Conservation (phyloP, 2,113 vertebrate species). For the Cottus gobio region DNA sequence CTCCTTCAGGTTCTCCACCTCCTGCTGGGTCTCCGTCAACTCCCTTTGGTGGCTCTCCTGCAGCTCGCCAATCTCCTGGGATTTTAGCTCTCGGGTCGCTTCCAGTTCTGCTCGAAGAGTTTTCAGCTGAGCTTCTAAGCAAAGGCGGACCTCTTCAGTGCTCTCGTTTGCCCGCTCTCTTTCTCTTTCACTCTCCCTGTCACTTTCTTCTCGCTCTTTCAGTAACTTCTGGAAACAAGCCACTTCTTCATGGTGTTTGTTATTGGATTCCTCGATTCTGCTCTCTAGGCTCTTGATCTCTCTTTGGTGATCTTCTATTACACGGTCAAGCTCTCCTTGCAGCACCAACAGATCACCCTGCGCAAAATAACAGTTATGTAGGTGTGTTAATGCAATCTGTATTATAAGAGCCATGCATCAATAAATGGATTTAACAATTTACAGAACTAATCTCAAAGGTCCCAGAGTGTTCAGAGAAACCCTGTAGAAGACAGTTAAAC, state of each 20-base stretch:
- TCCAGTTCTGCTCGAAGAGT: constrained; percentile 84
- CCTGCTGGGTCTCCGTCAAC: constrained; percentile 84
- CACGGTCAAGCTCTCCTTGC: constrained; percentile 82
- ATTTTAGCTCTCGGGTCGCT: constrained; percentile 73
- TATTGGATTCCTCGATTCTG: constrained; percentile 77
- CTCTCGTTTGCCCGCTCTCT: constrained; percentile 75
- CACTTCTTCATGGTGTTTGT: constrained; percentile 84
- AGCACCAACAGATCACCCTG: constrained; percentile 84
- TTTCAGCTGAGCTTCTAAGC: constrained; percentile 84
- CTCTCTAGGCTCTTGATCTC: constrained; percentile 84
- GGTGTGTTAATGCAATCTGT: not conserved
- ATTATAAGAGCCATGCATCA: not conserved
- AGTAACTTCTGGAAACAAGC: constrained; percentile 83
- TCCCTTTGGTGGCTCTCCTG: constrained; percentile 83
- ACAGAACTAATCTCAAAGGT: not conserved
- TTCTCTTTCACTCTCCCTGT: constrained; percentile 76
- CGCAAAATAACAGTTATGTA: constrained; percentile 52
- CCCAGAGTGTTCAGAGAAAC: not conserved
- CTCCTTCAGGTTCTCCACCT: constrained; percentile 85
- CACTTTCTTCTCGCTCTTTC: constrained; percentile 77
- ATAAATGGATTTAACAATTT: not conserved
- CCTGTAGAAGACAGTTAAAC: not conserved
- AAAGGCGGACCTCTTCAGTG: constrained; percentile 72
- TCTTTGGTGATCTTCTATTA: constrained; percentile 76
- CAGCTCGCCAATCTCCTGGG: constrained; percentile 78